Percentiles rank a stretch among this genome's conserved stretches.
These are phyloP conservation scores for Acrobasis consociella DNA, from an alignment of 2,888 invertebrate species.

Conservation along the genomic window DNA sequence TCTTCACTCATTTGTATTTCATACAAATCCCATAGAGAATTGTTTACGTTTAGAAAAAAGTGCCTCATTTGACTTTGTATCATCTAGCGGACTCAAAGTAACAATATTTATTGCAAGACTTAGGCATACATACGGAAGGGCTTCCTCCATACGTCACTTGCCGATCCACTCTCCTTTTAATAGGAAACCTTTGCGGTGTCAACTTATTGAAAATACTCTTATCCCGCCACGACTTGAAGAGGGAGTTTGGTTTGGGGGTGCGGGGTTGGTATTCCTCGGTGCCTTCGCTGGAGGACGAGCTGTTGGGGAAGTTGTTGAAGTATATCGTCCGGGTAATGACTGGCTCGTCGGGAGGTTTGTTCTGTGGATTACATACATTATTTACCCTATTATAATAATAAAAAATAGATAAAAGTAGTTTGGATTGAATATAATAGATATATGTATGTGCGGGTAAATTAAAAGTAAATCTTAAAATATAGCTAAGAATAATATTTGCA, in stretches of 20 bases:
- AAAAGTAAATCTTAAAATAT: too few species aligned
- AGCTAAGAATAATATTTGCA: too few species aligned
- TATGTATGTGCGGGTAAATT: too few species aligned
- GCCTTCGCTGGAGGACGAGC: conserved; percentile 25
- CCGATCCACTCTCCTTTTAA: conserved; percentile 28
- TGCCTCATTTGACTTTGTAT: too few species aligned
- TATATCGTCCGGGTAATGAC: conserved; percentile 43
- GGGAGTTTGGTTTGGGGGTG: conserved; percentile 3
- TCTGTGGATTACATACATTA: conserved; percentile 27
- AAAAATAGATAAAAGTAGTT: too few species aligned
- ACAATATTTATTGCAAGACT: background rate
- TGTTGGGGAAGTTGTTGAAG: conserved; percentile 25
- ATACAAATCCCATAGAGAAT: too few species aligned
- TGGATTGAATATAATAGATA: too few species aligned
- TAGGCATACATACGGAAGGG: conserved; percentile 45
- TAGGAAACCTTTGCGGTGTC: background rate
- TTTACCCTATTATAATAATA: background rate
- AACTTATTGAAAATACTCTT: conserved; percentile 12
- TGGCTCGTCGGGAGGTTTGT: conserved; percentile 35
- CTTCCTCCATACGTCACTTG: conserved; percentile 34
- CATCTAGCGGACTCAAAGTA: too few species aligned
- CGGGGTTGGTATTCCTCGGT: conserved; percentile 20
- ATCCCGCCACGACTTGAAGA: conserved; percentile 25
- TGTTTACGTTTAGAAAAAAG: too few species aligned
- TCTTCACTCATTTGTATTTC: too few species aligned